Conservation (phyloP, 2,888 invertebrate genomes). For the Erebia ligea region DNA sequence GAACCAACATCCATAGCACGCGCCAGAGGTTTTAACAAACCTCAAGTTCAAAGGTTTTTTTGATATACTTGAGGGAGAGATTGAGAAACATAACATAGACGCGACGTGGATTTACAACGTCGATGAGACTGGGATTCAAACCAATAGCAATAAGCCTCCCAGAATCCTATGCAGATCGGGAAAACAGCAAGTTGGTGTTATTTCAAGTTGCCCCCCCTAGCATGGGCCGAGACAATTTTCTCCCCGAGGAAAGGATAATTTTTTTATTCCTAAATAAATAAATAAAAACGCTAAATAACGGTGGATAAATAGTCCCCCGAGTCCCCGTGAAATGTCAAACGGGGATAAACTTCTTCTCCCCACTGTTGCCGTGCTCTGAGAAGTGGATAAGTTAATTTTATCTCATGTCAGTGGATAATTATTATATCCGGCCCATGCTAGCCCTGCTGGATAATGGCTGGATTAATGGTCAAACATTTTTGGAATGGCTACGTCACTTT, state of each 20-base stretch:
- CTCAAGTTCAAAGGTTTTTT: not conserved
- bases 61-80: not conserved
- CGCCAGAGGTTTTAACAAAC: not conserved
- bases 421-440: too few relatives aligned
- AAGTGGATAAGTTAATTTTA: too few relatives aligned
- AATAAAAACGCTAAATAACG: too few relatives aligned
- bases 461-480: not conserved
- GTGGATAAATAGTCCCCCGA: too few relatives aligned
- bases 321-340: too few relatives aligned
- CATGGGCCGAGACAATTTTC: too few relatives aligned
- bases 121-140: not conserved
- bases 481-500: not conserved
- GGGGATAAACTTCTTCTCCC: too few relatives aligned
- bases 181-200: not conserved
- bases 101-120: not conserved
- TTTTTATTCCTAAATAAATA: too few relatives aligned
- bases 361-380: too few relatives aligned
- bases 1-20: conserved; percentile 1
- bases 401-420: too few relatives aligned
- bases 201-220: too few relatives aligned
- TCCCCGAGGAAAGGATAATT: too few relatives aligned
- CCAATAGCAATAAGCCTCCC: not conserved
- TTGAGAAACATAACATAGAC: not conserved
- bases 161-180: not conserved
- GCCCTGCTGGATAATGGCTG: not conserved